Evolutionary conservation across 2,113 vertebrate species (phyloP).

Genomic region (Rana temporaria): DNA sequence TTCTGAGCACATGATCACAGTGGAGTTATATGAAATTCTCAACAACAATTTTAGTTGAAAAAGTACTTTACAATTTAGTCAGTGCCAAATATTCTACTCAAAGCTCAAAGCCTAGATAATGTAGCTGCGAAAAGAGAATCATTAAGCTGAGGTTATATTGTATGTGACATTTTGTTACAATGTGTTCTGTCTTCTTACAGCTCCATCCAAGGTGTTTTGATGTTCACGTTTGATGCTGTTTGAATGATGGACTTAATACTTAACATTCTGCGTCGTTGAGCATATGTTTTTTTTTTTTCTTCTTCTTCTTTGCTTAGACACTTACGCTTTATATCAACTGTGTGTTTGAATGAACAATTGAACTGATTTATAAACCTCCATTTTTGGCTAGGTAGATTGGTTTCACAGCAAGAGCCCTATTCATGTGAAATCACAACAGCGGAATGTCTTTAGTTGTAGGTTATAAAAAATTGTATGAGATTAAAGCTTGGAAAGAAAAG

Average conservation of each 20-base stretch:
- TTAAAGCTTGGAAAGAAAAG: background rate
- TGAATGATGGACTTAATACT: slow-evolving; percentile 29
- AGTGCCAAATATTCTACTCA: slow-evolving; percentile 12
- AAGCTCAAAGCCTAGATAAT: background rate
- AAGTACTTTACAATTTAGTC: slow-evolving; percentile 8
- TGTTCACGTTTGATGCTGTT: background rate
- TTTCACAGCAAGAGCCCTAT: slow-evolving; percentile 41
- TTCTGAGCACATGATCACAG: no score
- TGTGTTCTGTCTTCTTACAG: background rate
- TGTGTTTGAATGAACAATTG: slow-evolving; percentile 20
- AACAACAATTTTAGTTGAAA: background rate
- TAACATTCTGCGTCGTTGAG: background rate
- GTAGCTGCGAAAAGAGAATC: background rate
- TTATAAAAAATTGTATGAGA: slow-evolving; percentile 7
- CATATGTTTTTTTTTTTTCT: slow-evolving; percentile 29
- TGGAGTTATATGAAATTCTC: background rate
- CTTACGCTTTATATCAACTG: background rate
- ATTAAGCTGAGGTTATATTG: slow-evolving; percentile 2
- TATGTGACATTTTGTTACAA: slow-evolving; percentile 3
- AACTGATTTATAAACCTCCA: slow-evolving; percentile 42
- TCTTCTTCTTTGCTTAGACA: slow-evolving; percentile 6
- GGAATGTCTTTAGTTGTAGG: slow-evolving; percentile 4
- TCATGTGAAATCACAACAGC: slow-evolving; percentile 20
- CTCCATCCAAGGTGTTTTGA: slow-evolving; percentile 24
- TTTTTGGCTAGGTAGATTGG: slow-evolving; percentile 30